Evolutionary conservation across 2,888 invertebrate genomes (phyloP), one percentile per base, ranked within the genome.

Genomic region (Nysson spinosus): DNA sequence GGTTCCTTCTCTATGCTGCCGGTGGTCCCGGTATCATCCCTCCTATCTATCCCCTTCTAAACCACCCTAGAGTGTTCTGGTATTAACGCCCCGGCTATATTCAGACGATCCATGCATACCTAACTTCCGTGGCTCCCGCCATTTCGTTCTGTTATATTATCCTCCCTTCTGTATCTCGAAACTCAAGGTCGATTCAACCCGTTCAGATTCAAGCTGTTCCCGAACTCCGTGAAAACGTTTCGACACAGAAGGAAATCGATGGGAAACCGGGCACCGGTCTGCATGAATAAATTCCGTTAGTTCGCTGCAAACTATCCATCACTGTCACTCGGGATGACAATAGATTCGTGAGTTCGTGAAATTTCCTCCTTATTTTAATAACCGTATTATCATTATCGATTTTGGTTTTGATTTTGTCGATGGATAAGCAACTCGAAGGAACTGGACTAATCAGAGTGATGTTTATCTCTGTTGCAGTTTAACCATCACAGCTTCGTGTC

Each of bases 401-500:
- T n/a, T 16, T 35, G 14, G 1, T 1, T 7, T 9, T 16, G 5
- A 14, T 4, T 35, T 12, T 3, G 16, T 35, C 16, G 5, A 16
- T 14, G 5, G 2, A 5, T 14, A 4, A 1, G 12, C 2, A 9
- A 39, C 20, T 16, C 17, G 40, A 26, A 9, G n/a, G 19, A n/a
- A n/a, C 6, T 22, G 16, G 16, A 14, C n/a, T 12, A 26, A 11
- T 40, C 17, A 66, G 7, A 19, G 11, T 11, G 9, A 14, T 22
- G 14, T 30, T 66, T 32, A 24, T 34, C 20, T 70, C 34, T 74
- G 77, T 91, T 91, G 42, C 91, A 96, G 96, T 88, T 92, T 97
- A 88, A 97, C 97, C 75, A 96, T 97, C 83, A 97, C 97, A 72
- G 96, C 96, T 73, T 96, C 96, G 78, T 97, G 97, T 89, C 96